Percentiles rank a stretch among this genome's conserved stretches.
Evolutionary conservation across 1,140 invertebrate genomes (phyloP).

Genomic region (Procambarus clarkii): DNA sequence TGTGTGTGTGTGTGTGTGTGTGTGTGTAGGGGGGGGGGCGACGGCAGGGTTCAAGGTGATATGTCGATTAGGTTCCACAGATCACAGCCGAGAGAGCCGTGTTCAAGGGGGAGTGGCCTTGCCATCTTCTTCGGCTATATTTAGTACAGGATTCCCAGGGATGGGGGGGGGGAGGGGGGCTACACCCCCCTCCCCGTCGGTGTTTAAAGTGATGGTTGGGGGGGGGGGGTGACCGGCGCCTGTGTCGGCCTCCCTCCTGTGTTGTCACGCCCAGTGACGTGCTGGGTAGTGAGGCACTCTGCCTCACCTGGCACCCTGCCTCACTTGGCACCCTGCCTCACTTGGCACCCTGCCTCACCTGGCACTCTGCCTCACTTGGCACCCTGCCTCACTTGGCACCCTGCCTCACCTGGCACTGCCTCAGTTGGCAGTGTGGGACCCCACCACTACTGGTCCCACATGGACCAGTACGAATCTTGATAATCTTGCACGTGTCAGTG

Average conservation of each 20-base stretch:
- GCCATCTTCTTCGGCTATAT: conserved; percentile 20
- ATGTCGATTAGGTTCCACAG: conserved; percentile 29
- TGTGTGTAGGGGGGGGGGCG: not conserved
- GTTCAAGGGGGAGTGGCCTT: conserved; percentile 21
- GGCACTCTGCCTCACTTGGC: not conserved
- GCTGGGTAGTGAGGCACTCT: not conserved
- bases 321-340: not conserved
- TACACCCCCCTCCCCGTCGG: not conserved
- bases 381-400: too few relatives aligned
- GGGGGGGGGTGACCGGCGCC: not conserved
- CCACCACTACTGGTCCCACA: too few relatives aligned
- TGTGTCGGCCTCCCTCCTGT: too few relatives aligned
- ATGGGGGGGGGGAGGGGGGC: not conserved
- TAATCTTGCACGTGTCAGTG: too few relatives aligned
- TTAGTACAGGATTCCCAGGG: not conserved
- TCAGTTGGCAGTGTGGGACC: too few relatives aligned
- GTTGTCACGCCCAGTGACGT: too few relatives aligned
- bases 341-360: not conserved
- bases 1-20: conserved; percentile 26
- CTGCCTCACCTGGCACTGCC: too few relatives aligned
- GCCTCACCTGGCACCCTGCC: too few relatives aligned
- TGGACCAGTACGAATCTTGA: too few relatives aligned
- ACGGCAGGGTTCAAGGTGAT: conserved; percentile 30
- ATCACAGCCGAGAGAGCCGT: conserved; percentile 17
- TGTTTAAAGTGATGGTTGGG: not conserved